A percentile compares a stretch with the other conserved stretches of the same genome.
Conservation (phyloP, 2,113 vertebrate genomes). For the Spilogale gracilis region DNA sequence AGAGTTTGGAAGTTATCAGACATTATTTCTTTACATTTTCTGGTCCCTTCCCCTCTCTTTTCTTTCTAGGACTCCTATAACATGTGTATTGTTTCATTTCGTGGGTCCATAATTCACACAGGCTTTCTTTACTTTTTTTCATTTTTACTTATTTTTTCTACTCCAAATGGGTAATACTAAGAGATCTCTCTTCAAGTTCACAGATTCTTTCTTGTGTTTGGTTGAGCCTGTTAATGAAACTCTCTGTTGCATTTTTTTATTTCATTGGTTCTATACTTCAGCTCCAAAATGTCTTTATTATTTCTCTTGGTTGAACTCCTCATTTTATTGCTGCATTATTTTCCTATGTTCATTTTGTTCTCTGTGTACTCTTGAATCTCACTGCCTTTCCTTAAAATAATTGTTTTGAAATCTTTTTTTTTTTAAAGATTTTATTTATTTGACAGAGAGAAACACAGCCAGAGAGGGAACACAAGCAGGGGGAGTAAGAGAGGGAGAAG, state of each 20-base stretch:
- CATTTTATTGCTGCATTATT: background rate
- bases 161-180: background rate
- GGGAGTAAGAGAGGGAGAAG: too few relatives aligned
- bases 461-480: too few relatives aligned
- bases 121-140: background rate
- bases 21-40: background rate
- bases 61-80: background rate
- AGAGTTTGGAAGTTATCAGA: background rate
- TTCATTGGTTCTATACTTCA: background rate
- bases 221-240: background rate
- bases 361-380: background rate
- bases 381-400: background rate
- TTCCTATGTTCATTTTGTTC: background rate
- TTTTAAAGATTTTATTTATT: too few relatives aligned
- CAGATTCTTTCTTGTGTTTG: conserved; percentile 5
- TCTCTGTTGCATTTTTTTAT: background rate
- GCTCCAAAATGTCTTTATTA: background rate
- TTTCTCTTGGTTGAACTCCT: background rate
- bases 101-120: background rate
- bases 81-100: background rate
- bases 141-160: background rate
- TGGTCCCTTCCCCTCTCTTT: background rate
- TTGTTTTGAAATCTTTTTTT: conserved; percentile 1
- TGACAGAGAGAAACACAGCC: too few relatives aligned
- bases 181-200: background rate